Conservation (phyloP, 2,888 invertebrate species). For the Cosmopolites sordidus region DNA sequence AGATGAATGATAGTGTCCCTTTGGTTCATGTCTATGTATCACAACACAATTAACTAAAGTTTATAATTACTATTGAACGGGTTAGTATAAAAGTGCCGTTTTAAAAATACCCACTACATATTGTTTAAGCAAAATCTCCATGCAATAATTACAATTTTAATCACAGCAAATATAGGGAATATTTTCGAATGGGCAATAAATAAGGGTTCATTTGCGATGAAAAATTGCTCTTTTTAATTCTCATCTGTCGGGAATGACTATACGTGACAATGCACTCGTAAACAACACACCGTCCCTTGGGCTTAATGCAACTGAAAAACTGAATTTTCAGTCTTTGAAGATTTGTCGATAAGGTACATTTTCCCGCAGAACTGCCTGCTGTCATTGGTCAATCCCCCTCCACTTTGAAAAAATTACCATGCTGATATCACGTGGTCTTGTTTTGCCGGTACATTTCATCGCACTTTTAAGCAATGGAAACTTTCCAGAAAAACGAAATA, state of each 20-base stretch:
- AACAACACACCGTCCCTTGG: constrained; percentile 4
- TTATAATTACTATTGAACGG: not conserved
- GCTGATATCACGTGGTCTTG: constrained; percentile 47
- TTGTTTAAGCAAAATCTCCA: not conserved
- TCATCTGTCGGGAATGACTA: constrained; percentile 17
- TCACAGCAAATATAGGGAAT: constrained; percentile 16
- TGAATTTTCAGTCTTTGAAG: constrained; percentile 10
- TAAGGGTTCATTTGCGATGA: constrained; percentile 17
- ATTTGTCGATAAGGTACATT: constrained; percentile 35
- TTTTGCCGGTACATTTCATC: constrained; percentile 36
- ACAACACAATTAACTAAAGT: not conserved
- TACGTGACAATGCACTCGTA: constrained; percentile 22
- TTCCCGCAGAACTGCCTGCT: constrained; percentile 31
- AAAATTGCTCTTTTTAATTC: constrained; percentile 17
- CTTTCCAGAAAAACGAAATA: too few species aligned
- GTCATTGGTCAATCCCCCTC: constrained; percentile 30
- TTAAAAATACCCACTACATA: not conserved
- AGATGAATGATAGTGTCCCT: constrained; percentile 89
- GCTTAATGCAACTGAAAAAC: not conserved
- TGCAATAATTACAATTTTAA: not conserved
- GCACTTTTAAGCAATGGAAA: too few species aligned
- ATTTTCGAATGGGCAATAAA: constrained; percentile 18
- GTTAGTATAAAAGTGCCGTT: not conserved
- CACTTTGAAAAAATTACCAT: constrained; percentile 32
- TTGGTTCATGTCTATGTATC: constrained; percentile 59